Evolutionary conservation across 2,888 invertebrate species (phyloP).

Genomic region (Drosophila parthenogenetica): DNA sequence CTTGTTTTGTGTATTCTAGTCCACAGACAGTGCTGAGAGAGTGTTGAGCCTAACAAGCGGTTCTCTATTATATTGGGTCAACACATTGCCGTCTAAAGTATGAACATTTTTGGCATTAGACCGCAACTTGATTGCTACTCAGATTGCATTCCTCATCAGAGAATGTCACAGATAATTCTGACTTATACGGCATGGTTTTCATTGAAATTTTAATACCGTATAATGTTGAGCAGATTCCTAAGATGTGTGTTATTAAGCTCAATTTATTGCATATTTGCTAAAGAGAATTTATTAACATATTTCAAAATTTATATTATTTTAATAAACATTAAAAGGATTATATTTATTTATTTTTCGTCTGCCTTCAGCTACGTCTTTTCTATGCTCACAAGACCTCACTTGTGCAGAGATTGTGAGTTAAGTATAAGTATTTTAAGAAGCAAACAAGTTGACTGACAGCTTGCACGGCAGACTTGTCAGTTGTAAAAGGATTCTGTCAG

Average conservation of each 20-base stretch:
- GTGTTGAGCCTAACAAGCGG: conserved; percentile 54
- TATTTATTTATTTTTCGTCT: background rate
- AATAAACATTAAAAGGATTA: too few relatives aligned
- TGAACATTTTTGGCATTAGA: conserved; percentile 21
- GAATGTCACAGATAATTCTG: conserved; percentile 6
- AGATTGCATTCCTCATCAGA: conserved; percentile 27
- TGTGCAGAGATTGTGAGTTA: conserved; percentile 1
- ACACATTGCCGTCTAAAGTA: conserved; percentile 29
- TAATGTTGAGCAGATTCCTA: background rate
- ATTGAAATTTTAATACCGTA: conserved; percentile 1
- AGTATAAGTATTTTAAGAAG: conserved; percentile 21
- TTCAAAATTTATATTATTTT: background rate
- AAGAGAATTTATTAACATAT: background rate
- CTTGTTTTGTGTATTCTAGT: conserved; percentile 27
- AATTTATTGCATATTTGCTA: background rate
- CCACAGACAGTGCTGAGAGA: conserved; percentile 34
- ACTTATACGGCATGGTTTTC: background rate
- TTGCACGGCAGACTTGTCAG: conserved; percentile 25
- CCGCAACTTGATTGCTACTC: conserved; percentile 42
- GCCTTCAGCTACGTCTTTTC: too few relatives aligned
- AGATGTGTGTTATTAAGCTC: too few relatives aligned
- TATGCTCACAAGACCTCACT: background rate
- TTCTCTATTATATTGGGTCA: conserved; percentile 26
- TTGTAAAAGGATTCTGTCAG: background rate
- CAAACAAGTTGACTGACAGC: conserved; percentile 40